Evolutionary conservation across 2,888 invertebrate genomes (phyloP).

Genomic region (Tenodera sinensis): DNA sequence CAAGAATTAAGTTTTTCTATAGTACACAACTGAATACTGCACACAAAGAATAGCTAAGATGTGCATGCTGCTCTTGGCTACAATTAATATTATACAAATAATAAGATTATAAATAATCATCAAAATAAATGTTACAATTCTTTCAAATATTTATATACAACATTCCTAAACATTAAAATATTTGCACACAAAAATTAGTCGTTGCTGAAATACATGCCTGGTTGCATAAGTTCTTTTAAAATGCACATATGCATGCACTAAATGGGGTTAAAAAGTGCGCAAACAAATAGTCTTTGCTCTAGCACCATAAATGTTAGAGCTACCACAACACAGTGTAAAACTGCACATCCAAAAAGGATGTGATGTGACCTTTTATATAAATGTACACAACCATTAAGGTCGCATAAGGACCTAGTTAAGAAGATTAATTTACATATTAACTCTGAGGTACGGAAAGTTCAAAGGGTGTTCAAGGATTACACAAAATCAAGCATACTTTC

Average conservation of each 20-base stretch:
- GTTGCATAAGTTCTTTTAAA: not conserved
- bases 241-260: not conserved
- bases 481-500: not conserved
- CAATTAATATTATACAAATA: not conserved
- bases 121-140: not conserved
- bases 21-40: not conserved
- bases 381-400: slow-evolving; percentile 3
- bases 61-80: not conserved
- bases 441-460: not conserved
- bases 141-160: not conserved
- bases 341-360: not conserved
- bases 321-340: not conserved
- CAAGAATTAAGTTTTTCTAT: no score
- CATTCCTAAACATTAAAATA: not conserved
- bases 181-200: not conserved
- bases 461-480: not conserved
- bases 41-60: not conserved
- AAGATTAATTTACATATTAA: not conserved
- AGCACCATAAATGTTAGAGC: not conserved
- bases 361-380: not conserved
- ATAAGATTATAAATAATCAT: not conserved
- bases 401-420: not conserved
- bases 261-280: not conserved
- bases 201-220: not conserved
- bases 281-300: not conserved